Percentiles rank a stretch among this genome's conserved stretches.
Evolutionary conservation across 2,888 invertebrate species (phyloP).

Genomic region (Eulithis prunata): DNA sequence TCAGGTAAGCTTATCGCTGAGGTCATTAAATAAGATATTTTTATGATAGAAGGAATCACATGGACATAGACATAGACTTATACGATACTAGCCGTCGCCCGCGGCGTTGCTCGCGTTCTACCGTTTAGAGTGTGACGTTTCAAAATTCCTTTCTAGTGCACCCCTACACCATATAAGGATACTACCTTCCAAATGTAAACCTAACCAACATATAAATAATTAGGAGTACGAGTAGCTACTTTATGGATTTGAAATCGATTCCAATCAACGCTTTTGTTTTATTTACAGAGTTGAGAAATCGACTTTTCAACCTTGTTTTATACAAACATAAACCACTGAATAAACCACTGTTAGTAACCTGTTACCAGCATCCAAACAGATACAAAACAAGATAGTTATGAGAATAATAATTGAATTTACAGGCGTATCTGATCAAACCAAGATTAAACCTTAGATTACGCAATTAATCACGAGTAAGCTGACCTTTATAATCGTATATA

Average conservation of each 20-base stretch:
- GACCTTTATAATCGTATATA: constrained; percentile 70
- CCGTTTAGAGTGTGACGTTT: too few relatives aligned
- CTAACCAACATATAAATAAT: too few relatives aligned
- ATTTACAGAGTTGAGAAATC: constrained; percentile 9
- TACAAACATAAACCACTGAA: not conserved
- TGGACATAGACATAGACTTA: too few relatives aligned
- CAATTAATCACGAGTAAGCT: constrained; percentile 61
- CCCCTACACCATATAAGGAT: too few relatives aligned
- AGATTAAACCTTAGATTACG: constrained; percentile 50
- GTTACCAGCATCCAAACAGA: constrained; percentile 24
- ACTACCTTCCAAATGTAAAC: too few relatives aligned
- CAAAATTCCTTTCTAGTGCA: too few relatives aligned
- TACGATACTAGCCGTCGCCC: too few relatives aligned
- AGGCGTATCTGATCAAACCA: constrained; percentile 47
- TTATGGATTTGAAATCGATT: not conserved
- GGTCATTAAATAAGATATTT: not conserved
- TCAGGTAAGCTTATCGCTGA: not conserved
- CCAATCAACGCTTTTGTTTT: not conserved
- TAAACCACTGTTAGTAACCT: constrained; percentile 9
- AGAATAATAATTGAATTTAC: constrained; percentile 42
- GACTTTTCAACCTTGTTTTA: constrained; percentile 4
- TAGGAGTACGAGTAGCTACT: too few relatives aligned
- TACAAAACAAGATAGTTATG: constrained; percentile 29
- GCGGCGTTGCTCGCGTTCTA: too few relatives aligned
- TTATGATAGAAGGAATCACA: not conserved